phyloP scores from a whole-genome alignment of 2,113 vertebrate genomes.

The Cairina moschata region DNA sequence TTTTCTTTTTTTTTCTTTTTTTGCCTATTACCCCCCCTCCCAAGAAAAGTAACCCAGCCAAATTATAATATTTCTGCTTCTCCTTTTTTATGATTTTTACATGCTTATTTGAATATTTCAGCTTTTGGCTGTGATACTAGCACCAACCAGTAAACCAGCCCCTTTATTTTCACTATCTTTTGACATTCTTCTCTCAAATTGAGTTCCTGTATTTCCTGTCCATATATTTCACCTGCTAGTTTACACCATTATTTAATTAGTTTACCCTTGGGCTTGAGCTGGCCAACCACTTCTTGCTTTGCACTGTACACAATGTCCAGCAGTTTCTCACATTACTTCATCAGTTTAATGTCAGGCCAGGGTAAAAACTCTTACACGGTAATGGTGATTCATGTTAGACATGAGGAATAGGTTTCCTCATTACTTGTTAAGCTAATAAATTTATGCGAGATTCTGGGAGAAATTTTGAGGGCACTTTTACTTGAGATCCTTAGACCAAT shows the following conservation, averaged over 20 bases:
- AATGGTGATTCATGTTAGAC: not conserved
- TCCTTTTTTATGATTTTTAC: not conserved
- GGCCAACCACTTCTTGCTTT: not conserved
- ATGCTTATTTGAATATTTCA: not conserved
- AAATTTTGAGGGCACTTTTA: not conserved
- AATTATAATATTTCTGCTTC: not conserved
- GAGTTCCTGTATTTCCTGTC: not conserved
- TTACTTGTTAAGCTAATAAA: not conserved
- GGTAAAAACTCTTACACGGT: not conserved
- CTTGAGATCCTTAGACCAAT: not conserved
- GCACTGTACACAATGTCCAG: not conserved
- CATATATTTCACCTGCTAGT: not conserved
- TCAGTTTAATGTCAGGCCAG: not conserved
- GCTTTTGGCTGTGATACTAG: not conserved
- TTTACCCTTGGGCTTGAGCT: not conserved
- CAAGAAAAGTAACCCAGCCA: not conserved
- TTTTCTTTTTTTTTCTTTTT: accelerated
- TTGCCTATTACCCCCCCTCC: accelerated
- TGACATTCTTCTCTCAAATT: not conserved
- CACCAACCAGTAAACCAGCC: not conserved
- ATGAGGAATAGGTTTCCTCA: not conserved
- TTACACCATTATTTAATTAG: not conserved
- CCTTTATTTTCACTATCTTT: not conserved
- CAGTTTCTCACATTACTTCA: not conserved
- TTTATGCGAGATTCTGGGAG: not conserved